Conservation (phyloP, 1,140 invertebrate genomes). For the Zophobas morio region DNA sequence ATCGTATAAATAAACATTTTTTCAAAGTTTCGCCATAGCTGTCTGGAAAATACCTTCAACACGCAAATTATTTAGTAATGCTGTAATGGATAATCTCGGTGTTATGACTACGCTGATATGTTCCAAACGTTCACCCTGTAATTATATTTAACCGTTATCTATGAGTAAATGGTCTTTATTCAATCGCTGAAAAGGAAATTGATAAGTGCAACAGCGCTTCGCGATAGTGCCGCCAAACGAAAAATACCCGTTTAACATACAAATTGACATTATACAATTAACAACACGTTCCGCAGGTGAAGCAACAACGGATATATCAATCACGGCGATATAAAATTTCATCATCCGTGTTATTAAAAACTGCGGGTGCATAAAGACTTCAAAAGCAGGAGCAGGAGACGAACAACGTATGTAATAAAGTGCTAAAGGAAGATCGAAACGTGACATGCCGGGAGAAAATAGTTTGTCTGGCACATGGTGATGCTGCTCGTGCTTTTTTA, state of each 20-base stretch:
- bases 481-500: conserved; percentile 27
- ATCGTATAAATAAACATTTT: conserved; percentile 29
- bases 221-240: neutral
- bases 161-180: conserved; percentile 4
- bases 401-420: conserved; percentile 24
- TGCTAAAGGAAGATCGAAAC: conserved; percentile 28
- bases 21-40: conserved; percentile 19
- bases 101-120: neutral
- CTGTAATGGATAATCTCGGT: neutral
- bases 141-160: conserved; percentile 1
- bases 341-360: neutral
- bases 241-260: too few relatives aligned
- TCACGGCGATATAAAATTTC: conserved; percentile 25
- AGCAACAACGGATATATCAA: conserved; percentile 34
- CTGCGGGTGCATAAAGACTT: conserved; percentile 9
- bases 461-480: conserved; percentile 40
- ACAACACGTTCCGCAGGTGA: conserved; percentile 19
- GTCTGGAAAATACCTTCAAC: conserved; percentile 17
- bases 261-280: neutral
- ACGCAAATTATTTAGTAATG: neutral
- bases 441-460: conserved; percentile 25
- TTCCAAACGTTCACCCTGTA: neutral
- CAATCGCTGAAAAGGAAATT: conserved; percentile 6
- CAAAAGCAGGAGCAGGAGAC: conserved; percentile 13
- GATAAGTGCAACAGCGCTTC: neutral